Percentiles rank a stretch among this genome's conserved stretches.
phyloP scores from a whole-genome alignment of 2,113 vertebrate genomes.

The Empidonax alnorum region DNA sequence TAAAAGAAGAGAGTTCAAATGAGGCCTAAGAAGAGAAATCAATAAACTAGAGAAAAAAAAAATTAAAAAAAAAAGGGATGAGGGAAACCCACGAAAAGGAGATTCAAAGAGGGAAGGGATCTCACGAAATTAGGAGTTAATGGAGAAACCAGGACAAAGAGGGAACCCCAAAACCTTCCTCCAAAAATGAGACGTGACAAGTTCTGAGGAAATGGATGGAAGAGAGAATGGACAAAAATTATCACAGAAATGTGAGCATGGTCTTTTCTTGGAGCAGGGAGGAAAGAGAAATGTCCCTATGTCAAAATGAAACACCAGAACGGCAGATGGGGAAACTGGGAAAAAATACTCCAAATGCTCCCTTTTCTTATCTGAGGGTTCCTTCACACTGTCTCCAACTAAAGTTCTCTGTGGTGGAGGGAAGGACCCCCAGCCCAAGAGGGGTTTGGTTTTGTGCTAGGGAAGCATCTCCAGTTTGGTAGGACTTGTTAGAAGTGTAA shows the following conservation, averaged over 20 bases:
- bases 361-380: background rate
- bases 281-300: background rate
- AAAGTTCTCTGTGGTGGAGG: background rate
- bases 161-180: background rate
- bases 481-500: background rate
- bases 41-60: background rate
- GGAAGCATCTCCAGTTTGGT: background rate
- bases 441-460: background rate
- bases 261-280: background rate
- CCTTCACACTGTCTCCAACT: background rate
- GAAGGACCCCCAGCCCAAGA: background rate
- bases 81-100: background rate
- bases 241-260: background rate
- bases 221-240: background rate
- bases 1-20: conserved; percentile 45
- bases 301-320: background rate
- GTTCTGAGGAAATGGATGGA: background rate
- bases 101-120: background rate
- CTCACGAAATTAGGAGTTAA: conserved; percentile 12
- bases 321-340: background rate
- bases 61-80: background rate
- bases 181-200: background rate
- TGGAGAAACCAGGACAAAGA: background rate
- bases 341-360: background rate
- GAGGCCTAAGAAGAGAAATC: conserved; percentile 6